Base-by-base conservation (phyloP, 1,140 invertebrate species). In the Choristoneura fumiferana region DNA sequence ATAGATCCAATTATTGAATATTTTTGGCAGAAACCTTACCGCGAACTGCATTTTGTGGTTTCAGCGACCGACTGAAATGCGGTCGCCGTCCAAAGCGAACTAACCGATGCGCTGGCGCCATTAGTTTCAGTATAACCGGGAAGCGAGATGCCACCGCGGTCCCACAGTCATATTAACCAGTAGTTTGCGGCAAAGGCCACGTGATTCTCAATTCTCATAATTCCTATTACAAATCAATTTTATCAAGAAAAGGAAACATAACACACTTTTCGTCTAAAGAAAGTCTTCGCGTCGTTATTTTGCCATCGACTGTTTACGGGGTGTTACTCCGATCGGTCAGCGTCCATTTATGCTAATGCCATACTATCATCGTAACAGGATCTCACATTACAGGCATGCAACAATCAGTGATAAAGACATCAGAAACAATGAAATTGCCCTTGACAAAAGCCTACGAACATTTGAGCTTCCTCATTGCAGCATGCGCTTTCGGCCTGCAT, bases 121-220 rank as follows among this genome's bases (percentile, higher is more conserved):
- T 63, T 59, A 14, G 40, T 66, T 69, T 59, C 45, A 62, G 40
- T 49, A 61, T 58, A 71, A 76, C 58, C 74, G 74, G 69, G 69
- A 81, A 79, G 63, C 67, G 57, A 58, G 67, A 63, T 43, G 39
- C 62, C 54, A 79, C 78, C 78, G 70, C 78, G 65, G 55, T 81
- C 78, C 70, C 78, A 81, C 78, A 78, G 65, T 73, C 58, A 69
- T 59, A 38, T 13, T 57, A n/a, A 62, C 54, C 58, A 58, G 62
- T 66, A 73, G 73, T 78, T 66, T 60, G 63, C 59, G 65, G 66
- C 67, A 70, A 73, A 75, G 61, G 62, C 68, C 61, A 71, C 17
- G 57, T 67, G 65, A 64, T 54, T 65, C 65, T 60, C 62, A 58
- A 43, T 60, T 57, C 62, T 40, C n/a, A 45, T 58, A 37, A 54